A percentile compares a stretch with the other conserved stretches of the same genome.
Evolutionary conservation across 1,140 invertebrate species (phyloP).

Genomic region (Brachionus paranguensis): DNA sequence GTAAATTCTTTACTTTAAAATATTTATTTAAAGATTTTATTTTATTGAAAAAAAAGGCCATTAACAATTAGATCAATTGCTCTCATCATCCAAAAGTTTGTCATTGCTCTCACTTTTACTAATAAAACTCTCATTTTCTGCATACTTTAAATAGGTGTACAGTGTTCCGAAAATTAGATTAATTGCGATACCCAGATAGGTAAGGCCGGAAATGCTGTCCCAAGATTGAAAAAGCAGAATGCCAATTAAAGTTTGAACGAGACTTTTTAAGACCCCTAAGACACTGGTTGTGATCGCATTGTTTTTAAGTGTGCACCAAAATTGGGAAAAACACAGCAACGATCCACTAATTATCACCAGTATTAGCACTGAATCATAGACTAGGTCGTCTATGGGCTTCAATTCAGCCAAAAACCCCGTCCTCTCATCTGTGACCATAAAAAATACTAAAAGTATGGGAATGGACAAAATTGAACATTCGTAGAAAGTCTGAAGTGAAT

Average conservation of each 20-base stretch:
- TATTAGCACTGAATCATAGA: slow-evolving; percentile 47
- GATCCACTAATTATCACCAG: slow-evolving; percentile 54
- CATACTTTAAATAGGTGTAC: slow-evolving; percentile 56
- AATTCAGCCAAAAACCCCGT: not conserved
- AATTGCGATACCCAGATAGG: slow-evolving; percentile 52
- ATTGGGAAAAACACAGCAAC: slow-evolving; percentile 58
- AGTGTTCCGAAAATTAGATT: slow-evolving; percentile 54
- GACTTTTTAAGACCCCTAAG: slow-evolving; percentile 56
- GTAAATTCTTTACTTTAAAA: not conserved
- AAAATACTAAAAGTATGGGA: slow-evolving; percentile 50
- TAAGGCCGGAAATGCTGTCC: slow-evolving; percentile 49
- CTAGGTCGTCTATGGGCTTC: not conserved
- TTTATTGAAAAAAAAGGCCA: not conserved
- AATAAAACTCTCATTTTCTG: not conserved
- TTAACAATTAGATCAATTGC: not conserved
- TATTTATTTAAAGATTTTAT: not conserved
- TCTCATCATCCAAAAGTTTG: not conserved
- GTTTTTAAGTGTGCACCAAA: slow-evolving; percentile 57
- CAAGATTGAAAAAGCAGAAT: slow-evolving; percentile 57
- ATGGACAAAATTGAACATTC: slow-evolving; percentile 57
- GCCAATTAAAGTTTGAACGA: slow-evolving; percentile 57
- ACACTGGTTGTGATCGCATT: slow-evolving; percentile 59
- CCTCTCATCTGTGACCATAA: slow-evolving; percentile 48
- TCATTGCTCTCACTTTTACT: not conserved
- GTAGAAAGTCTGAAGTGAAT: slow-evolving; percentile 52